Base-by-base conservation (phyloP, 2,113 vertebrate species). In the Oreocharis arfaki region DNA sequence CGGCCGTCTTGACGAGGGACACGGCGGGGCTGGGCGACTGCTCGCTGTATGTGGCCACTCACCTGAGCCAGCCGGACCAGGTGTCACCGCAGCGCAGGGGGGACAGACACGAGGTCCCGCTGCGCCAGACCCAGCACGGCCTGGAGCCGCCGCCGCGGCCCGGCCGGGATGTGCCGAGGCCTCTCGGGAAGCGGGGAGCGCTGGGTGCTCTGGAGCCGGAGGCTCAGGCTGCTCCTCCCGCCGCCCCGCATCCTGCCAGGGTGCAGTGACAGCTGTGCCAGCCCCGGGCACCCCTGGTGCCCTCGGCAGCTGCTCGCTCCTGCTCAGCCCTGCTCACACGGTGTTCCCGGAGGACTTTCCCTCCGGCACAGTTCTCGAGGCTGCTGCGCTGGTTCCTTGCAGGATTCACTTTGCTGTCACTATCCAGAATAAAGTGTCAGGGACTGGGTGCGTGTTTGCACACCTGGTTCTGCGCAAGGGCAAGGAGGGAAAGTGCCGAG, bases 11-110 rank as follows among this genome's bases (percentile, higher is more conserved):
- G 92, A 19, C 2, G 0, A 64, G 78, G 75, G 94, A 91, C 24
- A 0, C 18, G 0, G 5, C 24, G 0, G 61, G 4, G 12, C 33
- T 46, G n/a, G 98, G 98, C 3, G 98, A 98, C 97, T 93, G 98
- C 96, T 98, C 98, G 3, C 98, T 98, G 93, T 98, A 94, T 32
- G 98, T 96, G 33, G 98, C 98, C 77, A 97, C 98, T 74, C 97
- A 96, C 21, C 98, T 97, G 87, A 98, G 98, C 46, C 98, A 98
- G 84, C 97, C 97, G 44, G 98, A 98, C 28, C 96, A 96, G 84
- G 91, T 68, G 63, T 84, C 97, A 22, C 33, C 46, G 0, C 24
- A 9, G 26, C 2, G 6, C 2, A 1, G 41, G 11, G 82, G 46
- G 37, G 44, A 73, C 41, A 21, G 16, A 8, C 85, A 13, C 26